Evolutionary conservation across 2,888 invertebrate species (phyloP), one percentile per base, ranked within the genome.

Genomic region (Creontiades dilutus): DNA sequence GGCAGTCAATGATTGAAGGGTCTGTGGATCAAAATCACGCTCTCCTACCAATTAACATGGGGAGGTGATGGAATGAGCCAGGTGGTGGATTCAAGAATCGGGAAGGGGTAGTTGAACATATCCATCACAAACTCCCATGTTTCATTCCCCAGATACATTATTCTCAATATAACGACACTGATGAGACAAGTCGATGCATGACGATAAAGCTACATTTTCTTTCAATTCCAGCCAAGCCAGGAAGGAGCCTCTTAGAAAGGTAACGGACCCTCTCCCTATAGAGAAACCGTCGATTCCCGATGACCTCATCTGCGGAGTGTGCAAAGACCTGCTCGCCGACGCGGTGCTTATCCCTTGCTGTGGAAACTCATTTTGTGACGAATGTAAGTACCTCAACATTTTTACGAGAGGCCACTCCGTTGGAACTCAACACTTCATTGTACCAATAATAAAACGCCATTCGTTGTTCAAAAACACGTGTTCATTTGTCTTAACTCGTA

Each of bases 341-440:
- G 99, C 99, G 57, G 99, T 99, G 47, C 97, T 99, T 95, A 98
- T 99, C 93, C 98, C 98, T 0, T 99, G 99, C 93, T 99, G 99
- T 93, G 99, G 99, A 4, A 98, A 98, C 93, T 98, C 98, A 13
- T 99, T 98, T 94, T 99, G 99, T 93, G 99, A 99, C 94, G 99
- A 99, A 93, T 99, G 99, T 97, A 94, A 95, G 96, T 94, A 88
- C 88, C n/a, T 2, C 23, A 52, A 27, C 85, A 55, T 85, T 85
- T 81, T 81, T n/a, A 48, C 81, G 48, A 76, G 28, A 76, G 28
- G 81, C 81, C 47, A 27, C 80, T 82, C 47, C 27, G 27, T 23
- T 23, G 46, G 55, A 37, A 37, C 28, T 86, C 76, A 78, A 27
- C 3, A n/a, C 27, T 3, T 19, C 55, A 0, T 76, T 28, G 28